phyloP scores from a whole-genome alignment of 2,888 invertebrate genomes.

The Siphonodentalium dalli region DNA sequence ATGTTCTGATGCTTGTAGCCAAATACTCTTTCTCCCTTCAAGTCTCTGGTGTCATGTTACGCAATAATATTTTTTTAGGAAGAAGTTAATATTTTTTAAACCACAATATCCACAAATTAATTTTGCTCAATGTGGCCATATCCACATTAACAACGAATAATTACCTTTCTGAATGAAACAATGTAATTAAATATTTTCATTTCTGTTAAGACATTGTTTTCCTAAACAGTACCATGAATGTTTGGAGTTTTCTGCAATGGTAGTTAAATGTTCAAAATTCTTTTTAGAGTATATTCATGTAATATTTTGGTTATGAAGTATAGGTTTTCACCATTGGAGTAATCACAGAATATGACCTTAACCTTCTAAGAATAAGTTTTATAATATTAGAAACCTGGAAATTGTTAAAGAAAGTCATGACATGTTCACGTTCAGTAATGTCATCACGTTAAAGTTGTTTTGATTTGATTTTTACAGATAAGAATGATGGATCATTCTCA shows the following conservation, averaged over 20 bases:
- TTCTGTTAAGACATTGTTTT: background rate
- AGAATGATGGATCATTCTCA: constrained; percentile 96
- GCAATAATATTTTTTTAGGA: background rate
- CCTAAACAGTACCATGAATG: background rate
- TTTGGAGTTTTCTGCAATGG: no score
- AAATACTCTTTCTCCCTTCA: no score
- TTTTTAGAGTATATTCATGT: no score
- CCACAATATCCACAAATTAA: background rate
- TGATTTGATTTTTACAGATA: constrained; percentile 79
- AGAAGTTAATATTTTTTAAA: background rate
- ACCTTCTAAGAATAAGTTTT: no score
- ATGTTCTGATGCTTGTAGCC: no score
- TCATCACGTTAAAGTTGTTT: no score
- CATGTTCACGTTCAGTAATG: background rate
- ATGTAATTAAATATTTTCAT: background rate
- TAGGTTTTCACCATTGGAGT: no score
- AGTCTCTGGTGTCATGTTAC: no score
- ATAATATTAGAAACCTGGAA: no score
- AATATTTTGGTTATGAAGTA: no score
- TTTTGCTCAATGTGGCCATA: background rate
- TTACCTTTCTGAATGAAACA: background rate
- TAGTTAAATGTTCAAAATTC: no score
- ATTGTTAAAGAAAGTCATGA: background rate
- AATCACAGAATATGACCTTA: no score
- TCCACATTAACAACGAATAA: background rate